These are phyloP conservation scores for Bombus turneri DNA, from an alignment of 1,140 invertebrate genomes.

Conservation along the genomic window DNA sequence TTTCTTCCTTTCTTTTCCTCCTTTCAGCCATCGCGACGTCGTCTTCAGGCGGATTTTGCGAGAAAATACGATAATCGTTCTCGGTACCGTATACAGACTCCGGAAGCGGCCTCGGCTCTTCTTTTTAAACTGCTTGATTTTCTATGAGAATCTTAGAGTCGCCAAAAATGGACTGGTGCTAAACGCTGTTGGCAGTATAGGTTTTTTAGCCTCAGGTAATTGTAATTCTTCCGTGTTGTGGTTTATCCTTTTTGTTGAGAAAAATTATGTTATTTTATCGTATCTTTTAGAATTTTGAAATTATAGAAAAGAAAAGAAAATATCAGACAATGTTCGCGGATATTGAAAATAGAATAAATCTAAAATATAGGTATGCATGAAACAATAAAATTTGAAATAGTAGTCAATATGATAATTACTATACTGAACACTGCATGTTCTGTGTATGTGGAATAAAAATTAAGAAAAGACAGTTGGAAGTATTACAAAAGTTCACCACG, in stretches of 20 bases:
- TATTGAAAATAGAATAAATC: too few relatives aligned
- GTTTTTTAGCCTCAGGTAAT: not conserved
- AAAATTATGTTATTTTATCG: not conserved
- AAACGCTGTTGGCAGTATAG: not conserved
- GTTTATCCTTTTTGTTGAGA: not conserved
- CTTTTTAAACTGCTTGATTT: conserved; percentile 19
- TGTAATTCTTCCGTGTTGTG: not conserved
- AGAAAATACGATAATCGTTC: conserved; percentile 33
- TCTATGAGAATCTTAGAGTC: not conserved
- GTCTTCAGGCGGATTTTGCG: conserved; percentile 21
- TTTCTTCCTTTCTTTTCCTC: conserved; percentile 4
- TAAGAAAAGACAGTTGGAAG: not conserved
- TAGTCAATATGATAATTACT: too few relatives aligned
- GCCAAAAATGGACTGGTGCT: not conserved
- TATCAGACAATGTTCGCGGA: too few relatives aligned
- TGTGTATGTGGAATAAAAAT: too few relatives aligned
- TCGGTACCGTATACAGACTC: not conserved
- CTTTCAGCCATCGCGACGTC: not conserved
- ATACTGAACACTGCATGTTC: not conserved
- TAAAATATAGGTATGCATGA: too few relatives aligned
- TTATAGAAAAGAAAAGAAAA: too few relatives aligned
- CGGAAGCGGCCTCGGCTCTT: conserved; percentile 4
- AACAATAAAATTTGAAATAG: too few relatives aligned
- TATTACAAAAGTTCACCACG: conserved; percentile 4
- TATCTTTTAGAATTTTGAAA: too few relatives aligned